A percentile compares a stretch with the other conserved stretches of the same genome.
phyloP scores from a whole-genome alignment of 1,140 invertebrate genomes.

The Micrasema longulum region DNA sequence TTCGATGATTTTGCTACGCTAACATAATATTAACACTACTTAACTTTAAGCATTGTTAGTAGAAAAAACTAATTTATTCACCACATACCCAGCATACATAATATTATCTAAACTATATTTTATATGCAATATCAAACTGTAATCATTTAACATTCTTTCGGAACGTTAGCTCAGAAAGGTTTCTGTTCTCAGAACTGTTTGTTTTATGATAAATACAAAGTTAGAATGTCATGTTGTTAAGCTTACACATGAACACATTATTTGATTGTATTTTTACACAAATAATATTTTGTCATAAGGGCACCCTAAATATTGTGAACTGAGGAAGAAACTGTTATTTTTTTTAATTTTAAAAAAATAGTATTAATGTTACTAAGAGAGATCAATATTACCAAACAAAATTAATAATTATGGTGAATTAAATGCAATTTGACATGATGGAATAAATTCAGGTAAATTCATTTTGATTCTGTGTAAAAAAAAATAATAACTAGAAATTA shows the following conservation, averaged over 20 bases:
- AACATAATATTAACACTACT: conserved; percentile 50
- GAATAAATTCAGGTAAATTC: conserved; percentile 9
- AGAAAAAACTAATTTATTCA: conserved; percentile 54
- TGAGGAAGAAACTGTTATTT: not conserved
- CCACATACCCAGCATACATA: conserved; percentile 53
- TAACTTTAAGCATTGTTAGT: conserved; percentile 53
- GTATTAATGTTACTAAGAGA: conserved; percentile 2
- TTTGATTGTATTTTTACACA: not conserved
- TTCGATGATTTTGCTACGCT: conserved; percentile 53
- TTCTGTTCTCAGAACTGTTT: conserved; percentile 32
- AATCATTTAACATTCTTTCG: conserved; percentile 41
- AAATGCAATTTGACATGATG: conserved; percentile 12
- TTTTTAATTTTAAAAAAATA: conserved; percentile 1
- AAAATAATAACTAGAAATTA: conserved; percentile 11
- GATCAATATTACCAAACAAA: conserved; percentile 20
- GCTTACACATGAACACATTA: conserved; percentile 2
- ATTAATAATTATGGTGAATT: conserved; percentile 3
- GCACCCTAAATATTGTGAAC: conserved; percentile 3
- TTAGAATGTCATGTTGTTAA: conserved; percentile 13
- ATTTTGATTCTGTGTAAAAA: not conserved
- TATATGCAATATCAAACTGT: conserved; percentile 44
- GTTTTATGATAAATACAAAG: conserved; percentile 19
- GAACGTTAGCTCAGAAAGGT: conserved; percentile 14
- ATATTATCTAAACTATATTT: conserved; percentile 36
- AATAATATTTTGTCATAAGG: conserved; percentile 26